Conservation (phyloP, 2,797 vertebrate genomes). For the Cynopterus sphinx region DNA sequence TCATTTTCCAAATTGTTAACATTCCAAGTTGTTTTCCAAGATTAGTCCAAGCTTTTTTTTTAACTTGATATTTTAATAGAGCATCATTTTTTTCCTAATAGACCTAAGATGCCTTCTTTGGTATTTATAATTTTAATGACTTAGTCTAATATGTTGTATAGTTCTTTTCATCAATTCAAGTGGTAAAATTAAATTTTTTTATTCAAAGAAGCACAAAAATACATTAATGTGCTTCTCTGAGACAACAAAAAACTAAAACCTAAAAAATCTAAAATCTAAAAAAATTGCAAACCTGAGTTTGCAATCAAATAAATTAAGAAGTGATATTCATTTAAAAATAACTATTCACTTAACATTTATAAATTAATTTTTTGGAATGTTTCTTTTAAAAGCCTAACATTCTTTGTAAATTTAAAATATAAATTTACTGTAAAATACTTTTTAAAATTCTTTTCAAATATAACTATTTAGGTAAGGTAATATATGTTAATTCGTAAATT, state of each 20-base stretch:
- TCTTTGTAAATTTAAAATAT: background rate
- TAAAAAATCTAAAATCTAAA: too few relatives aligned
- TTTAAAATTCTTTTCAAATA: background rate
- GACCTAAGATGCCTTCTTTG: background rate
- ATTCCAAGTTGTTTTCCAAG: background rate
- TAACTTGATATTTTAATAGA: background rate
- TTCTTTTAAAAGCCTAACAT: background rate
- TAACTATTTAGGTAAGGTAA: background rate
- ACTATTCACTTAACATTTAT: background rate
- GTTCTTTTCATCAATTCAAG: background rate
- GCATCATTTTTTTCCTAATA: constrained; percentile 2
- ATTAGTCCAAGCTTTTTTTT: background rate
- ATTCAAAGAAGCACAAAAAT: background rate
- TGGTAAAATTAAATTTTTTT: background rate
- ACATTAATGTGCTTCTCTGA: background rate
- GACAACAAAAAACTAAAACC: background rate
- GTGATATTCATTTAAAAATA: background rate
- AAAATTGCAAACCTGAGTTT: background rate
- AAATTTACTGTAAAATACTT: background rate
- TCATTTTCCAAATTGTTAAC: background rate
- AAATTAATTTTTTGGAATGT: background rate
- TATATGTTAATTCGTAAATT: background rate
- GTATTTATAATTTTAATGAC: background rate
- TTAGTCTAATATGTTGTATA: background rate
- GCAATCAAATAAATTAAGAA: background rate